These are phyloP conservation scores for Knipowitschia caucasica DNA, from an alignment of 2,797 vertebrate genomes.

Conservation along the genomic window DNA sequence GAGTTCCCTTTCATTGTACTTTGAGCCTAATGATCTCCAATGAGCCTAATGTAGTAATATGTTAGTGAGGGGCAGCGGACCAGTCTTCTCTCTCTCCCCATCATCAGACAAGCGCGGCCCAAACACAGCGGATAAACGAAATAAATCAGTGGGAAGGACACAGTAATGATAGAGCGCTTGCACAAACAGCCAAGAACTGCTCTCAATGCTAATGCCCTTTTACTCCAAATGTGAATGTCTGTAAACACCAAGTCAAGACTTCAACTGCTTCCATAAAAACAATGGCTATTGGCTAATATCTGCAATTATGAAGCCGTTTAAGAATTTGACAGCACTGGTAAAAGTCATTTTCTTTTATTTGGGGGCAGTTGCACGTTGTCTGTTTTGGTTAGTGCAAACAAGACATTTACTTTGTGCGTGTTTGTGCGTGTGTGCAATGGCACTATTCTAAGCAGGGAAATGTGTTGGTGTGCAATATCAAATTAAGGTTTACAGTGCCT, in stretches of 20 bases:
- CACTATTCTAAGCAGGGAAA: background rate
- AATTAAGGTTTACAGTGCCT: no score
- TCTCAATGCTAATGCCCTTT: constrained; percentile 27
- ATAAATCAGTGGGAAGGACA: constrained; percentile 37
- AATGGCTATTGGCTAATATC: constrained; percentile 12
- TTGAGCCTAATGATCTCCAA: constrained; percentile 19
- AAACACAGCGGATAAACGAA: constrained; percentile 29
- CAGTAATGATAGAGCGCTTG: constrained; percentile 24
- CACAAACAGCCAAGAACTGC: constrained; percentile 26
- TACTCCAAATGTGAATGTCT: constrained; percentile 7
- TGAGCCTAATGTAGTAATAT: constrained; percentile 13
- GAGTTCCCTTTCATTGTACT: constrained; percentile 5
- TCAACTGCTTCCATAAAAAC: constrained; percentile 3
- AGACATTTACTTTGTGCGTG: background rate
- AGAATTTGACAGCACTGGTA: background rate
- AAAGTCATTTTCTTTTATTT: background rate
- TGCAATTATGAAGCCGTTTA: constrained; percentile 8
- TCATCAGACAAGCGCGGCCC: constrained; percentile 18
- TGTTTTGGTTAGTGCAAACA: background rate
- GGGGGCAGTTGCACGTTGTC: background rate
- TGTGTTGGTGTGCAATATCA: constrained; percentile 15
- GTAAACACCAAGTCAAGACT: background rate
- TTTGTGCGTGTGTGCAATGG: constrained; percentile 2
- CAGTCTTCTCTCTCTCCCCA: constrained; percentile 37
- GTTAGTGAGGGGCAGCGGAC: constrained; percentile 29